Evolutionary conservation across 1,140 invertebrate species (phyloP).

Genomic region (Drosophila repletoides): DNA sequence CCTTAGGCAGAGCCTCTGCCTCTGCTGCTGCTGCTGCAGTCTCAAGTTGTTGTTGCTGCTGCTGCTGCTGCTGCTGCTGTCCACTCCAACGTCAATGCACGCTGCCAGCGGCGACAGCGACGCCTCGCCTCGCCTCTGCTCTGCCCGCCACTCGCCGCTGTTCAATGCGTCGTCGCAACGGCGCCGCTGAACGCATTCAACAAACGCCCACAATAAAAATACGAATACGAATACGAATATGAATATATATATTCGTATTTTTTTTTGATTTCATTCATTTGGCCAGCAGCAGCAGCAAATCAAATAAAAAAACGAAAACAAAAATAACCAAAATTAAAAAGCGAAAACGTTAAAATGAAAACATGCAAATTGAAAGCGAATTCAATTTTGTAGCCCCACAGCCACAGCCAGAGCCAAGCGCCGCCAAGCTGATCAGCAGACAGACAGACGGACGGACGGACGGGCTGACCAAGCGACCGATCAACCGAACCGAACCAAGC

Average conservation of each 20-base stretch:
- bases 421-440: neutral
- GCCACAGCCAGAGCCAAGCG: constrained; percentile 11
- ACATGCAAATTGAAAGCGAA: constrained; percentile 78
- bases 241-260: constrained; percentile 39
- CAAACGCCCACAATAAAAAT: constrained; percentile 69
- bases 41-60: constrained; percentile 4
- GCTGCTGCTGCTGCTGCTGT: constrained; percentile 17
- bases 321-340: constrained; percentile 36
- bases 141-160: neutral
- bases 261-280: constrained; percentile 68
- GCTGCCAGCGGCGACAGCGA: constrained; percentile 39
- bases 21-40: constrained; percentile 33
- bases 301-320: constrained; percentile 31
- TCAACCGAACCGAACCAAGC: constrained; percentile 12
- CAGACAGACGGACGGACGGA: constrained; percentile 1
- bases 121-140: neutral
- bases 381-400: constrained; percentile 50
- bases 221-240: constrained; percentile 10
- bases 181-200: constrained; percentile 72
- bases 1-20: too few species aligned
- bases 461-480: neutral
- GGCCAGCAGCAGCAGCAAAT: too few species aligned
- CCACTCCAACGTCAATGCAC: constrained; percentile 71
- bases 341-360: constrained; percentile 44
- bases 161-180: constrained; percentile 57